Conservation (phyloP, 2,113 vertebrate species). For the Alectura lathami region DNA sequence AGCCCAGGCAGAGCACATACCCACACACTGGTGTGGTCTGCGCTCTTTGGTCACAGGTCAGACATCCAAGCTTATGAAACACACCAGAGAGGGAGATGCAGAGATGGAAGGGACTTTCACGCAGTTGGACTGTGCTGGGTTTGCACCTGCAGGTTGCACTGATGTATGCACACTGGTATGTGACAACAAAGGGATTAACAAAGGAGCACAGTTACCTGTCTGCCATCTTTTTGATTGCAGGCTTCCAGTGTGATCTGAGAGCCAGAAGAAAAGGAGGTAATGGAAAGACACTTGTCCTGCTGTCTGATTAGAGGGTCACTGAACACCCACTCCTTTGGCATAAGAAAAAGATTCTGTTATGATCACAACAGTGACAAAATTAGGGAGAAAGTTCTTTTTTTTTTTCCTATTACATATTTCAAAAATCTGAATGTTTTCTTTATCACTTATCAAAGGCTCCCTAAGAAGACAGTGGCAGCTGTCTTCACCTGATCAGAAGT, state of each 20-base stretch:
- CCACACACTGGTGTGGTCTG: background rate
- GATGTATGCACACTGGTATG: background rate
- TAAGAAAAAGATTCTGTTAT: constrained; percentile 16
- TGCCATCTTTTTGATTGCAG: constrained; percentile 89
- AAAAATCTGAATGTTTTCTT: background rate
- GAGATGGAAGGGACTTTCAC: background rate
- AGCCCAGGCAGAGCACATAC: background rate
- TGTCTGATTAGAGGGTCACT: constrained; percentile 91
- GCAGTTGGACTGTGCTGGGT: background rate
- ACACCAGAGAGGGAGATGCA: background rate
- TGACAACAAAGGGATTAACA: background rate
- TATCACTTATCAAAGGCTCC: background rate
- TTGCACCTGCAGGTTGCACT: background rate
- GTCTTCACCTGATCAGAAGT: background rate
- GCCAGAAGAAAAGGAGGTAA: constrained; percentile 85
- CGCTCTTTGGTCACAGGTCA: background rate
- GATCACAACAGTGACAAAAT: background rate
- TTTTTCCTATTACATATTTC: background rate
- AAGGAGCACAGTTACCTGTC: constrained; percentile 82
- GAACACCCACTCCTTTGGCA: constrained; percentile 89
- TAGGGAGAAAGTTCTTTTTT: background rate
- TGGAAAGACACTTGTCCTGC: constrained; percentile 91
- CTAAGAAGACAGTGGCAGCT: background rate
- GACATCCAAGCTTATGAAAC: background rate
- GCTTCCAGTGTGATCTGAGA: constrained; percentile 88